Conservation (phyloP, 2,888 invertebrate species). For the Eupithecia abbreviata region DNA sequence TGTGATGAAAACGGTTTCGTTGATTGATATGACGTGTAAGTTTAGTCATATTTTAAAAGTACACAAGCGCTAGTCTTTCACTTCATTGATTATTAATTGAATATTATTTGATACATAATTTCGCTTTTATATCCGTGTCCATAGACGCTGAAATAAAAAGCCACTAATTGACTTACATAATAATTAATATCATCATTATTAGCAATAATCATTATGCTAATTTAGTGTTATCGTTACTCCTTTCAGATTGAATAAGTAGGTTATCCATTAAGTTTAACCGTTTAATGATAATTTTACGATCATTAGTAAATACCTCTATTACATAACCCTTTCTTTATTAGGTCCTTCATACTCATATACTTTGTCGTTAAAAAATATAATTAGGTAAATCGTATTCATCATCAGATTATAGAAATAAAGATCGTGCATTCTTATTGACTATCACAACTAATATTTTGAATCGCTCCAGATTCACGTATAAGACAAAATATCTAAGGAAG, state of each 20-base stretch:
- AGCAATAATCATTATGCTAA: conserved; percentile 2
- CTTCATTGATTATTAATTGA: neutral
- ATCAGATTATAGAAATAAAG: neutral
- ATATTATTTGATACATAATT: neutral
- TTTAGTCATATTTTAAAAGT: neutral
- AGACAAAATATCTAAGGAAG: neutral
- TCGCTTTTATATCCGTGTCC: neutral
- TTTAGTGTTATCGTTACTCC: neutral
- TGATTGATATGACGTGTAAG: neutral
- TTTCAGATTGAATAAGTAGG: too few relatives aligned
- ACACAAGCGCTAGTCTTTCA: neutral
- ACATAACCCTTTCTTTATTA: neutral
- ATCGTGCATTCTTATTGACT: neutral
- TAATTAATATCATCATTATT: neutral
- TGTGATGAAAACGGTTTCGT: neutral
- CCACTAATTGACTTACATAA: neutral
- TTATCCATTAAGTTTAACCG: too few relatives aligned
- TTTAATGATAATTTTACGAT: too few relatives aligned
- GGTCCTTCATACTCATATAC: neutral
- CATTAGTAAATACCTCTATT: neutral
- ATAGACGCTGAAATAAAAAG: neutral
- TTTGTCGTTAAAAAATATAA: neutral
- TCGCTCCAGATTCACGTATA: too few relatives aligned
- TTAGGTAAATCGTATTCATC: neutral
- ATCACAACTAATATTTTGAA: neutral